These are phyloP conservation scores for Hydroisotoma schaefferi DNA, from an alignment of 2,888 invertebrate genomes.

Conservation along the genomic window DNA sequence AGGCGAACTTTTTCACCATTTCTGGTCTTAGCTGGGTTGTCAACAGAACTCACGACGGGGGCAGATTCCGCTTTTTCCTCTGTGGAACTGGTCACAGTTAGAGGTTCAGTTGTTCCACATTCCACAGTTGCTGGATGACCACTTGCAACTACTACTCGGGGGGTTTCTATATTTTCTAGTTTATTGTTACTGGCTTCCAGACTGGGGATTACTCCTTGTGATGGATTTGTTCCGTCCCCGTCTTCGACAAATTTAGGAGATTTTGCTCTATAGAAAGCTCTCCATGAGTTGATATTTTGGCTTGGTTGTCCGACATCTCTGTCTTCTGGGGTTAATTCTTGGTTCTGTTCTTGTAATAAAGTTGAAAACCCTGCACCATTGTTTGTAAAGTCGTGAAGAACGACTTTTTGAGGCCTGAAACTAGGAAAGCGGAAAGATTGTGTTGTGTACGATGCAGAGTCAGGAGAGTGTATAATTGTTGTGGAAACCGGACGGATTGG, in stretches of 20 bases:
- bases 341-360: not conserved
- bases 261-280: constrained; percentile 10
- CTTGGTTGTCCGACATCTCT: constrained; percentile 17
- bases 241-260: constrained; percentile 25
- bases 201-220: no score
- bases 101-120: constrained; percentile 27
- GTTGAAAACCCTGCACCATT: not conserved
- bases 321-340: not conserved
- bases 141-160: constrained; percentile 28
- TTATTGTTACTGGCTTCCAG: constrained; percentile 12
- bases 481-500: constrained; percentile 34
- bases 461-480: constrained; percentile 33
- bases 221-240: constrained; percentile 3
- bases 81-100: not conserved
- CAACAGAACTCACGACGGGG: not conserved
- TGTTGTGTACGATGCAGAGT: constrained; percentile 21
- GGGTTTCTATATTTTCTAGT: constrained; percentile 24
- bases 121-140: constrained; percentile 29
- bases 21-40: not conserved
- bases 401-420: constrained; percentile 30
- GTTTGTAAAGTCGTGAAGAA: constrained; percentile 33
- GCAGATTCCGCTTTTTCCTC: not conserved
- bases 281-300: constrained; percentile 14
- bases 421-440: constrained; percentile 31
- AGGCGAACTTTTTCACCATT: constrained; percentile 22